These are phyloP conservation scores for Euphydryas editha DNA, from an alignment of 2,888 invertebrate species.

Conservation along the genomic window DNA sequence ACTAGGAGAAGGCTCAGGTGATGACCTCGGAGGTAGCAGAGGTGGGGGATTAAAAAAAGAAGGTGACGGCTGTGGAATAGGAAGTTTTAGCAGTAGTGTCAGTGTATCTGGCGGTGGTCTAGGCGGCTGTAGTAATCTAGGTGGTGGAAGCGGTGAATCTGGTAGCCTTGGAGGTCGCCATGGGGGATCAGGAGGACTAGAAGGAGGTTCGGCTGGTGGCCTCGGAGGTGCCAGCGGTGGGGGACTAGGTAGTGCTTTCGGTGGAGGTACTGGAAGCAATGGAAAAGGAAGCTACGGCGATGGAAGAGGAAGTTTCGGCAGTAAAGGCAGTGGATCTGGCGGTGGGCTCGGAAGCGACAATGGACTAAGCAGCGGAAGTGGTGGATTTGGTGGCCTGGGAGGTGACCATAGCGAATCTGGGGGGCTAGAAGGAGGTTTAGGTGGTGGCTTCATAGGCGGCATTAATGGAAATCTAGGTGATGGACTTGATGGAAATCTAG, in stretches of 20 bases:
- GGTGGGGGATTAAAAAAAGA: slow-evolving; percentile 40
- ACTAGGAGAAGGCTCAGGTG: slow-evolving; percentile 20
- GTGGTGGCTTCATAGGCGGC: slow-evolving; percentile 45
- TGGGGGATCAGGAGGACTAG: slow-evolving; percentile 47
- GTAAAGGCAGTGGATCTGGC: slow-evolving; percentile 22
- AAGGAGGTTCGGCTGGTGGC: slow-evolving; percentile 42
- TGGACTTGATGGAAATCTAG: slow-evolving; percentile 31
- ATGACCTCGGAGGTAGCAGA: too few species aligned
- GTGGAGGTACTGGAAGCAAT: slow-evolving; percentile 42
- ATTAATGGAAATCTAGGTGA: background rate
- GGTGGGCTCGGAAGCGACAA: slow-evolving; percentile 33
- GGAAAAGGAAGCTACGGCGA: slow-evolving; percentile 28
- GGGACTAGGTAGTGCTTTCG: background rate
- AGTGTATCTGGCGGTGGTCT: slow-evolving; percentile 19
- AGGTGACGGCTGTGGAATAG: slow-evolving; percentile 7
- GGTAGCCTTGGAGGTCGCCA: too few species aligned
- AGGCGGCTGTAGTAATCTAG: slow-evolving; percentile 24
- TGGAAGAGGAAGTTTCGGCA: background rate
- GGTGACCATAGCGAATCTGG: slow-evolving; percentile 16
- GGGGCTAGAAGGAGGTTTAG: slow-evolving; percentile 41
- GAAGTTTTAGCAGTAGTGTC: background rate
- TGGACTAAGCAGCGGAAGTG: slow-evolving; percentile 25
- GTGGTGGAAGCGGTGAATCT: background rate
- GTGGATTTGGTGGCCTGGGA: background rate
- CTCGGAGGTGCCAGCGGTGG: slow-evolving; percentile 23